Conservation (phyloP, 2,797 vertebrate genomes). For the Setipinna tenuifilis region DNA sequence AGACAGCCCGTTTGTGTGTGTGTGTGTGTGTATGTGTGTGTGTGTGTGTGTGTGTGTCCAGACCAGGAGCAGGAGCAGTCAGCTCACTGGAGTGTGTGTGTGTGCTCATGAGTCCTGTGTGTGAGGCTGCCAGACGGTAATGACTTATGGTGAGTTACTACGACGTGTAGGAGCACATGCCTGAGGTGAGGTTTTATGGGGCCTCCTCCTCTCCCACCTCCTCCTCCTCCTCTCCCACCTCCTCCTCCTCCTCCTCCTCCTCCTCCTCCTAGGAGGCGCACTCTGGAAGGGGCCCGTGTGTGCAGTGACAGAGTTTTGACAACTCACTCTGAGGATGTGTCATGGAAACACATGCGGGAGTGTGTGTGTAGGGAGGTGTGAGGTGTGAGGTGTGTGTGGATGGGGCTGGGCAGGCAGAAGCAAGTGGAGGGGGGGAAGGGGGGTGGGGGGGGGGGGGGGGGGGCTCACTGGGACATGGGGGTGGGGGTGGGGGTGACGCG, state of each 20-base stretch:
- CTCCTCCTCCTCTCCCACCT: not conserved
- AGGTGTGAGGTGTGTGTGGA: not conserved
- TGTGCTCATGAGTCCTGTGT: not conserved
- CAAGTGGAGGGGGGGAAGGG: too few relatives aligned
- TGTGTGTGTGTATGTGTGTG: not conserved
- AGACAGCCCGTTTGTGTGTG: not conserved
- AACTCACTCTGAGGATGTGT: conserved; percentile 47
- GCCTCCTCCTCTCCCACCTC: not conserved
- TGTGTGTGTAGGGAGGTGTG: not conserved
- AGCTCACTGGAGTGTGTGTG: too few relatives aligned
- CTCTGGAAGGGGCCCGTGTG: not conserved
- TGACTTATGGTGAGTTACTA: conserved; percentile 41
- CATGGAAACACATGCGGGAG: conserved; percentile 26
- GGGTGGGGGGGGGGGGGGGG: too few relatives aligned
- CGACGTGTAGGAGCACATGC: conserved; percentile 34
- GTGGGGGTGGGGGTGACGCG: not conserved
- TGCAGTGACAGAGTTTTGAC: conserved; percentile 57
- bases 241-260: not conserved
- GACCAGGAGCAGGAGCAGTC: too few relatives aligned
- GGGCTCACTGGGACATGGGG: not conserved
- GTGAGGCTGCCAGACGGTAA: conserved; percentile 27
- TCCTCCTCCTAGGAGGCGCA: not conserved
- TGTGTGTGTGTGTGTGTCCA: not conserved
- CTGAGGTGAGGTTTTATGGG: conserved; percentile 41
- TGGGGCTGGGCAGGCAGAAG: not conserved